phyloP scores from a whole-genome alignment of 1,140 invertebrate species.

The Bombus haemorrhoidalis region DNA sequence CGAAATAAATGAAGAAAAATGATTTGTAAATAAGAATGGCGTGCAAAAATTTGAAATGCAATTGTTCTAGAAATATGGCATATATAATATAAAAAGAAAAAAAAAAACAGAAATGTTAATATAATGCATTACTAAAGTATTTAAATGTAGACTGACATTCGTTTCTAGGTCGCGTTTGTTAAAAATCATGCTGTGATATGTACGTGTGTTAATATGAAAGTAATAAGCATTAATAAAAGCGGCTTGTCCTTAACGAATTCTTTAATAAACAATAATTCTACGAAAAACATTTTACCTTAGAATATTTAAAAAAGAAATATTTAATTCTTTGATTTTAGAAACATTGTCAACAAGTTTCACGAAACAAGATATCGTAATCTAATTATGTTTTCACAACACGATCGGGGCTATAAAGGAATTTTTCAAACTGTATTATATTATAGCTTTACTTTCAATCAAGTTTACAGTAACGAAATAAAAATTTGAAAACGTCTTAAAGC shows the following conservation, averaged over 20 bases:
- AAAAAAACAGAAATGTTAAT: constrained; percentile 61
- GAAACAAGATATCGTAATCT: not conserved
- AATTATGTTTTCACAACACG: too few species aligned
- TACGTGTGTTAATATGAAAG: constrained; percentile 67
- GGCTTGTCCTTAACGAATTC: not conserved
- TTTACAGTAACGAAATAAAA: not conserved
- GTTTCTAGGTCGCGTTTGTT: constrained; percentile 71
- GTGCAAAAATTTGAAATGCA: constrained; percentile 27
- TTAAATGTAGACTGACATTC: constrained; percentile 57
- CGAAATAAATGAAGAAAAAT: not conserved
- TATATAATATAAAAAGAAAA: constrained; percentile 39
- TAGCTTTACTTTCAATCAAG: not conserved
- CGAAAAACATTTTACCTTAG: constrained; percentile 38
- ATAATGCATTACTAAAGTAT: constrained; percentile 56
- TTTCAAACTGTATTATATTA: not conserved
- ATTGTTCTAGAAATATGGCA: constrained; percentile 32
- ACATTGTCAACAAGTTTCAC: constrained; percentile 25
- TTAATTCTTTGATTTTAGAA: constrained; percentile 32
- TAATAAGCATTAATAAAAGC: constrained; percentile 56
- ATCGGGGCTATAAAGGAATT: too few species aligned
- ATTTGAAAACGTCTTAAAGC: not conserved
- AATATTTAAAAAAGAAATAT: constrained; percentile 3
- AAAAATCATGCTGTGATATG: constrained; percentile 79
- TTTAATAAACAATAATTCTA: constrained; percentile 24
- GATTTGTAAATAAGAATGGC: constrained; percentile 43